A percentile compares a stretch with the other conserved stretches of the same genome.
Conservation (phyloP, 1,140 invertebrate species). For the Brachionus calyciflorus region DNA sequence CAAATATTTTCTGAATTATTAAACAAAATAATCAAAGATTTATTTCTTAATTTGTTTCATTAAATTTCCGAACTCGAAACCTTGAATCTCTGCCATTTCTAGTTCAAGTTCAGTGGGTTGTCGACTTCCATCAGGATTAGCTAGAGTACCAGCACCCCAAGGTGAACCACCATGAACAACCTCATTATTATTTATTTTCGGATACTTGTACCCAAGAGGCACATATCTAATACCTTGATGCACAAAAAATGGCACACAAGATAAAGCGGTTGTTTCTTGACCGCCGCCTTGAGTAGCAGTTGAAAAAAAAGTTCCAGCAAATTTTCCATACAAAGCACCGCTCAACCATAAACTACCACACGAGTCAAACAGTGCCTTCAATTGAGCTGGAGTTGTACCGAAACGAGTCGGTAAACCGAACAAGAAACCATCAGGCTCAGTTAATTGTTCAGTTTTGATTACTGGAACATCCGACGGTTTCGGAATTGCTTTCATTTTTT, state of each 20-base stretch:
- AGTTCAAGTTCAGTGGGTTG: background rate
- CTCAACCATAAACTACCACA: slow-evolving; percentile 9
- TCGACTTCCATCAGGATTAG: background rate
- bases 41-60: background rate
- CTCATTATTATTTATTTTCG: background rate
- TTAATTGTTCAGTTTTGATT: background rate
- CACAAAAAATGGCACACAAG: slow-evolving; percentile 38
- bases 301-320: slow-evolving; percentile 19
- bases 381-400: slow-evolving; percentile 9
- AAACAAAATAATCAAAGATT: too few species aligned
- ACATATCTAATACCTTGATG: slow-evolving; percentile 21
- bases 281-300: background rate
- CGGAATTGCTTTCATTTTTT: background rate
- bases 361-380: slow-evolving; percentile 22
- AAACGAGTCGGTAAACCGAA: slow-evolving; percentile 33
- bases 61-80: background rate
- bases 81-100: background rate
- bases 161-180: slow-evolving; percentile 19
- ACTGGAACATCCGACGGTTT: background rate
- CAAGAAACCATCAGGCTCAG: slow-evolving; percentile 31
- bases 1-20: too few species aligned
- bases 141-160: slow-evolving; percentile 15
- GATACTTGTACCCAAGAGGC: background rate
- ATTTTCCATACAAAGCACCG: slow-evolving; percentile 8
- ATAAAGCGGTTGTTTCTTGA: background rate